These are phyloP conservation scores for Takifugu bimaculatus DNA, from an alignment of 2,113 vertebrate species.

Conservation along the genomic window DNA sequence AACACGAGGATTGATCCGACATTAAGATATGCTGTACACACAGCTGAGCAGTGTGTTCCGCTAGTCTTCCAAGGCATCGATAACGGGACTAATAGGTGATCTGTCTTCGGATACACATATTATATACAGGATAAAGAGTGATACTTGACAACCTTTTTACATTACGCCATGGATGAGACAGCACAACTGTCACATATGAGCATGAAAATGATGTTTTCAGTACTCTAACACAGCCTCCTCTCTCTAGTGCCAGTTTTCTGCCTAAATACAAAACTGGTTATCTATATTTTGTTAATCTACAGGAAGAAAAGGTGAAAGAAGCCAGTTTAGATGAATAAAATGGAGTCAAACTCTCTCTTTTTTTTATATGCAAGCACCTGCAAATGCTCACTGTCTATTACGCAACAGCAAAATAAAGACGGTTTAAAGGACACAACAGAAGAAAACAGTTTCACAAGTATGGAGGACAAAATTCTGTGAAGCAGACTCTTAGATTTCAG, in stretches of 20 bases:
- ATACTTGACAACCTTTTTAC: conserved; percentile 46
- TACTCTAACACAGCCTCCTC: conserved; percentile 16
- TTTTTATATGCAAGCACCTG: conserved; percentile 46
- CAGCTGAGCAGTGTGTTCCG: conserved; percentile 49
- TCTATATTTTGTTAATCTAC: conserved; percentile 17
- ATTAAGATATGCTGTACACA: conserved; percentile 63
- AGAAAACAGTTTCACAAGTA: conserved; percentile 73
- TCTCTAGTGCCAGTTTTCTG: conserved; percentile 11
- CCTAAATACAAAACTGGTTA: conserved; percentile 22
- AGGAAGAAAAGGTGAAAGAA: conserved; percentile 18
- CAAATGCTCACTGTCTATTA: conserved; percentile 49
- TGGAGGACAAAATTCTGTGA: conserved; percentile 56
- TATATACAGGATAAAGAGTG: conserved; percentile 69
- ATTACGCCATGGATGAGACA: conserved; percentile 62
- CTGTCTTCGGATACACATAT: conserved; percentile 57
- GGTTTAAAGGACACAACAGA: conserved; percentile 62
- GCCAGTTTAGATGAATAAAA: conserved; percentile 40
- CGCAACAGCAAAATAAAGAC: conserved; percentile 64
- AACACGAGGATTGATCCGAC: conserved; percentile 71
- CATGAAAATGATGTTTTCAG: conserved; percentile 49
- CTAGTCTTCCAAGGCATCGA: conserved; percentile 53
- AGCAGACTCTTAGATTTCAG: conserved; percentile 42
- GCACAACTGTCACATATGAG: conserved; percentile 63
- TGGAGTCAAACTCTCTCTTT: conserved; percentile 25
- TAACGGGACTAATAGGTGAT: conserved; percentile 60